These are phyloP conservation scores for Synodontis membranacea DNA, from an alignment of 2,113 vertebrate genomes.

Conservation along the genomic window DNA sequence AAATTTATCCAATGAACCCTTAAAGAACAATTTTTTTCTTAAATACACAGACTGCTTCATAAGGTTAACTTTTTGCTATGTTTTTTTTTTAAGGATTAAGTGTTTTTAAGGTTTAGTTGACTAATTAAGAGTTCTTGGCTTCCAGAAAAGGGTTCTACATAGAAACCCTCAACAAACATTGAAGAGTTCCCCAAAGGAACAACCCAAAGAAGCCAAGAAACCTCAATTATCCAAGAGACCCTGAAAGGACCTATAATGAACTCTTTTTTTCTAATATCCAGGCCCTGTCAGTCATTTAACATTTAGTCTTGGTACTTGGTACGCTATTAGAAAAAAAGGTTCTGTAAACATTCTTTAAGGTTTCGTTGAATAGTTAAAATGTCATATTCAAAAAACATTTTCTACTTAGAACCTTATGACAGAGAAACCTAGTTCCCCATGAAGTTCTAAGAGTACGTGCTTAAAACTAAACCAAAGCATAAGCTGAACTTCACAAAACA, in stretches of 20 bases:
- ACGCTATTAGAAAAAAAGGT: not conserved
- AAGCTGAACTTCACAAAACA: not conserved
- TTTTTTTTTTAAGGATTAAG: not conserved
- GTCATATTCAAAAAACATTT: not conserved
- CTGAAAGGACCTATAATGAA: not conserved
- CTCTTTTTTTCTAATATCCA: not conserved
- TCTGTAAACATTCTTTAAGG: not conserved
- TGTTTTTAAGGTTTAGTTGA: not conserved
- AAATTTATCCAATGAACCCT: not conserved
- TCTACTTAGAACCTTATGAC: not conserved
- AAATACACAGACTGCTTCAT: not conserved
- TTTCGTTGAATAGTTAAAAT: not conserved
- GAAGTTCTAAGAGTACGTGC: too few relatives aligned
- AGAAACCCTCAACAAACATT: not conserved
- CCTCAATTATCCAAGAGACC: not conserved
- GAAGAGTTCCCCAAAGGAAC: not conserved
- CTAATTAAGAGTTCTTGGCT: not conserved
- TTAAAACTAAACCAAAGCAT: not conserved
- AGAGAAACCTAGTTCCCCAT: too few relatives aligned
- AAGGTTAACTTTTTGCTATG: not conserved
- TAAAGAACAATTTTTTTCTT: too few relatives aligned
- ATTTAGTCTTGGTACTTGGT: not conserved
- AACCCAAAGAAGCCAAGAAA: not conserved
- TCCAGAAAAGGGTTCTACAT: not conserved
- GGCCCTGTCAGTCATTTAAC: not conserved